phyloP scores from a whole-genome alignment of 2,113 vertebrate species.

The Chascanopsetta lugubris region DNA sequence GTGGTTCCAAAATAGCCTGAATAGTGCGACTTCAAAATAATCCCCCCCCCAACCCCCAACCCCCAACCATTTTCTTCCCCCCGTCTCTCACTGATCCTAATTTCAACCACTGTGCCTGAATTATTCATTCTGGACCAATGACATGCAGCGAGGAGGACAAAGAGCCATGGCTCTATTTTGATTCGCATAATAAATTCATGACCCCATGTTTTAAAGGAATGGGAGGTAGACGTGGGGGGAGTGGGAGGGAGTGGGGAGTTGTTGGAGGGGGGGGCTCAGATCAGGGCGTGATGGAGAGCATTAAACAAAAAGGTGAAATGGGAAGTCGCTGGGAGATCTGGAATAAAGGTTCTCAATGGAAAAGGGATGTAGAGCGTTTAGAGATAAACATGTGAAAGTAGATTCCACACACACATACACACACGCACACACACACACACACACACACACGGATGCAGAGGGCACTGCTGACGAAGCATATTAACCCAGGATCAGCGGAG shows the following conservation, averaged over 20 bases:
- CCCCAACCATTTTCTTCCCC: too few relatives aligned
- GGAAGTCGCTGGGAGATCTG: constrained; percentile 1
- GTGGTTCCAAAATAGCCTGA: constrained; percentile 65
- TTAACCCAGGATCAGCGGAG: constrained; percentile 29
- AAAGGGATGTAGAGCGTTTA: neutral
- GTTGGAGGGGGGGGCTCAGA: neutral
- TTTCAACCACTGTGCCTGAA: constrained; percentile 68
- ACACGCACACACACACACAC: constrained; percentile 9
- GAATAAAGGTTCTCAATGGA: constrained; percentile 5
- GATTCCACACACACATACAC: neutral
- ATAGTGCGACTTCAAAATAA: constrained; percentile 61
- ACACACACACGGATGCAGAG: neutral
- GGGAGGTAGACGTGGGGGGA: constrained; percentile 14
- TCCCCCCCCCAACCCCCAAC: constrained; percentile 15
- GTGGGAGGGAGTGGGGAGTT: neutral
- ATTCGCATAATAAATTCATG: constrained; percentile 79
- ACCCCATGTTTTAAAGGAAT: constrained; percentile 56
- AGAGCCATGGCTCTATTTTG: constrained; percentile 76
- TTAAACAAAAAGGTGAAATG: constrained; percentile 30
- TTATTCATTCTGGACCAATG: constrained; percentile 76
- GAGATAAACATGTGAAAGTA: constrained; percentile 18
- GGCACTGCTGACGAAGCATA: constrained; percentile 25
- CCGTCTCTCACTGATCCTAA: too few relatives aligned
- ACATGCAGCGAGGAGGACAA: constrained; percentile 66
- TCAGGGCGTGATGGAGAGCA: constrained; percentile 24